Evolutionary conservation across 2,113 vertebrate genomes (phyloP), one percentile per base, ranked within the genome.

Genomic region (Pyxicephalus adspersus): DNA sequence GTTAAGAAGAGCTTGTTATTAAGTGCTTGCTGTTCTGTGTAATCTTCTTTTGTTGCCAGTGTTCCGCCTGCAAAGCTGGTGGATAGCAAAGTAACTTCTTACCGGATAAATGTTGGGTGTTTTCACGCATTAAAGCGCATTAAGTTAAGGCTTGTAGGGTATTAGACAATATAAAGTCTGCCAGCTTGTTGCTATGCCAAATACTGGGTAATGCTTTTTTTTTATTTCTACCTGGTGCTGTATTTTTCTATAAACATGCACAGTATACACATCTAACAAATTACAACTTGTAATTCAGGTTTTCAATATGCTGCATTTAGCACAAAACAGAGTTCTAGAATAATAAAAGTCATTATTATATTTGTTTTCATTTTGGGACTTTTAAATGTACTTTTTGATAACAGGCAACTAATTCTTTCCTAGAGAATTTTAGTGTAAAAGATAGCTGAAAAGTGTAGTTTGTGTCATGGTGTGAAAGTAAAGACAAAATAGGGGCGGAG

Each of bases 61-160:
- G 51, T 75, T 57, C 61, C 65, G 50, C 70, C 61, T 55, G 71
- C 80, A 81, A 75, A 75, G 80, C 80, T 60, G 80, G 51, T 58
- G 71, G 80, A 66, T 74, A 55, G 70, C 55, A 81, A 81, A 66
- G 70, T 57, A 81, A 81, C 58, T 66, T 81, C 80, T 81, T 81
- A 74, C 51, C 20, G 71, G 71, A 81, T 81, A 58, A 81, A 75
- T 65, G 25, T 75, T 75, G 70, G 80, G 80, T 81, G 71, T 81
- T 75, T 81, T 81, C 71, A 81, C 80, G 51, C 80, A 74, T 81
- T 81, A 81, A 75, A 75, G 57, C 22, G 80, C 70, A 75, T 81
- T 81, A 81, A 11, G 50, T 50, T 75, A 75, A 75, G 65, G 51
- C 80, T 75, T 65, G 63, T 22, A 50, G 70, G 23, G 70, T 66